phyloP scores from a whole-genome alignment of 2,797 vertebrate genomes.

The Pogoniulus pusillus region DNA sequence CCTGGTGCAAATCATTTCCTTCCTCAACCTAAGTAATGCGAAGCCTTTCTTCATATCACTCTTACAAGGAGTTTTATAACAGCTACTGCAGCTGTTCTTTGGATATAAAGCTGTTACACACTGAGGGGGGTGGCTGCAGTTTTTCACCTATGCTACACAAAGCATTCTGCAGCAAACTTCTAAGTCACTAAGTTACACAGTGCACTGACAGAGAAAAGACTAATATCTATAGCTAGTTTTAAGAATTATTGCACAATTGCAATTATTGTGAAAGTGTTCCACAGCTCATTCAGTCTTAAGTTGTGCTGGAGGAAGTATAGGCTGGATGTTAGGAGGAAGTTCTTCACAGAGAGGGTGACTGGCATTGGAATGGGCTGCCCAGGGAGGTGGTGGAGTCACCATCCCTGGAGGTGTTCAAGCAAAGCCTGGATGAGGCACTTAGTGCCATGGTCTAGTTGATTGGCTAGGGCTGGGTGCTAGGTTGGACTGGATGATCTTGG shows the following conservation, averaged over 20 bases:
- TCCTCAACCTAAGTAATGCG: conserved; percentile 61
- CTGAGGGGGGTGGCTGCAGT: neutral
- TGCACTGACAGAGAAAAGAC: neutral
- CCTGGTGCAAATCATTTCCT: conserved; percentile 70
- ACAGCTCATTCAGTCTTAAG: too few species aligned
- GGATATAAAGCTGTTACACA: neutral
- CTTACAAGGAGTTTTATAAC: neutral
- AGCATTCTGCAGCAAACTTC: neutral
- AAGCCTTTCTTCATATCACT: conserved; percentile 2
- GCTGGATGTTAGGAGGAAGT: too few species aligned
- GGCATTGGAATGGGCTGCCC: too few species aligned
- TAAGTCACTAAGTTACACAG: neutral
- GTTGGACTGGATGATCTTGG: too few species aligned
- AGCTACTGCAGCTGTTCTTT: conserved; percentile 15
- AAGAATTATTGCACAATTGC: neutral
- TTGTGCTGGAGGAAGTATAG: too few species aligned
- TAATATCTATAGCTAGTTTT: neutral
- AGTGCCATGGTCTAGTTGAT: too few species aligned
- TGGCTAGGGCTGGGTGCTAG: too few species aligned
- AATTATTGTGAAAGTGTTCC: neutral
- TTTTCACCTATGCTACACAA: conserved; percentile 9
- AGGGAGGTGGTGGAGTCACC: too few species aligned
- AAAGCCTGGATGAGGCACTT: too few species aligned
- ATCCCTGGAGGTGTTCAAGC: too few species aligned
- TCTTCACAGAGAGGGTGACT: too few species aligned